These are phyloP conservation scores for Ornithorhynchus anatinus DNA, from an alignment of 2,113 vertebrate genomes.

Conservation along the genomic window DNA sequence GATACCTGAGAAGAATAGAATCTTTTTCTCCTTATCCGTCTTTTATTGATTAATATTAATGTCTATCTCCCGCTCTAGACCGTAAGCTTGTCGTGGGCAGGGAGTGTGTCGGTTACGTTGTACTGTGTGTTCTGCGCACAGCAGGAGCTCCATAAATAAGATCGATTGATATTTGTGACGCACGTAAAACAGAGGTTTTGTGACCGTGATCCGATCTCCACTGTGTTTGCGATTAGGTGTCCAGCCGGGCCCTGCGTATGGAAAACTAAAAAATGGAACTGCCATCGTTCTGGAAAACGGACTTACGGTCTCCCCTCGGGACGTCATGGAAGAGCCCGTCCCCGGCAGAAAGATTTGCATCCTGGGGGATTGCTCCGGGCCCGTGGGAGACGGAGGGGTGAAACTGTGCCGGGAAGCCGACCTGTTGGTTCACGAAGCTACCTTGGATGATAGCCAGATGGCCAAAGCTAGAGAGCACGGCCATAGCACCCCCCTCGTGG, in stretches of 20 bases:
- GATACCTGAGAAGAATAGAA: conserved; percentile 16
- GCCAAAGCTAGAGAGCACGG: conserved; percentile 87
- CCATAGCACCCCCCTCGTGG: conserved; percentile 88
- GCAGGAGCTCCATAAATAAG: too few relatives aligned
- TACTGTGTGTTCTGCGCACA: too few relatives aligned
- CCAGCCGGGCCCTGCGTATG: conserved; percentile 84
- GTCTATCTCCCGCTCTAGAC: too few relatives aligned
- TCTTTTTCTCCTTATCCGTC: conserved; percentile 21
- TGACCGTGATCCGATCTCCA: conserved; percentile 7
- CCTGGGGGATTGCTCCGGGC: conserved; percentile 85
- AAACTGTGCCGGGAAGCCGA: conserved; percentile 78
- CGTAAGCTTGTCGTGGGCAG: too few relatives aligned
- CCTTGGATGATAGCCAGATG: conserved; percentile 78
- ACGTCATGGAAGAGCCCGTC: conserved; percentile 77
- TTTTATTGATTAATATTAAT: too few relatives aligned
- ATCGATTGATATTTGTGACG: conserved; percentile 14
- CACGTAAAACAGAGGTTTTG: conserved; percentile 11
- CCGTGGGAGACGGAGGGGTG: conserved; percentile 66
- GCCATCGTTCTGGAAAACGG: conserved; percentile 77
- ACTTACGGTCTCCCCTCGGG: conserved; percentile 61
- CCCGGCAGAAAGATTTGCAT: conserved; percentile 89
- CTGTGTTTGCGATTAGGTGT: conserved; percentile 72
- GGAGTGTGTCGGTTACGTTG: too few relatives aligned
- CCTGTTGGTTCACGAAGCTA: conserved; percentile 90
- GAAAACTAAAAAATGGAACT: conserved; percentile 82